These are phyloP conservation scores for Dromaius novaehollandiae DNA, from an alignment of 2,113 vertebrate genomes.

Conservation along the genomic window DNA sequence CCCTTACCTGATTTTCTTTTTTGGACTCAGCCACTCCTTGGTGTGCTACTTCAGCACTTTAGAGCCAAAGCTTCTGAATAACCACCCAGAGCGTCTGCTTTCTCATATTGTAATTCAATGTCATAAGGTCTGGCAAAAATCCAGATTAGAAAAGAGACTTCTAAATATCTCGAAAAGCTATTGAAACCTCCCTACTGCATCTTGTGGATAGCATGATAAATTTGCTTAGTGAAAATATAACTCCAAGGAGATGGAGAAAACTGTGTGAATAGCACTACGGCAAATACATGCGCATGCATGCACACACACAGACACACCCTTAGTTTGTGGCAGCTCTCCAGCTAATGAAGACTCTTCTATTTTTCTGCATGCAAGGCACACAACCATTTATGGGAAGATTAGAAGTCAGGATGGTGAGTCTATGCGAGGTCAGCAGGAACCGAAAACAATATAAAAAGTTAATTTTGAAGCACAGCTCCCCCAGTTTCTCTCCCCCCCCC, in stretches of 20 bases:
- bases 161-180: background rate
- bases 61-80: constrained; percentile 4
- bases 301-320: background rate
- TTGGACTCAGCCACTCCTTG: constrained; percentile 18
- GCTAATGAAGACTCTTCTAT: background rate
- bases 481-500: background rate
- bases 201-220: background rate
- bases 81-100: background rate
- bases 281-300: background rate
- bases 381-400: constrained; percentile 10
- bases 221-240: background rate
- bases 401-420: constrained; percentile 3
- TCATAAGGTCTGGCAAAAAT: background rate
- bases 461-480: background rate
- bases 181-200: background rate
- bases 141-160: background rate
- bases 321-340: background rate
- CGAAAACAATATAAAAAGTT: background rate
- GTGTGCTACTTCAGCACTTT: constrained; percentile 42
- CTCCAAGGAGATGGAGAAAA: background rate
- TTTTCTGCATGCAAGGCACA: background rate
- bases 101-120: background rate
- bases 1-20: background rate
- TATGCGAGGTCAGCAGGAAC: constrained; percentile 7
- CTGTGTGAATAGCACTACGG: background rate